Evolutionary conservation across 2,797 vertebrate genomes (phyloP), one percentile per base, ranked within the genome.

Genomic region (Ataeniobius toweri): DNA sequence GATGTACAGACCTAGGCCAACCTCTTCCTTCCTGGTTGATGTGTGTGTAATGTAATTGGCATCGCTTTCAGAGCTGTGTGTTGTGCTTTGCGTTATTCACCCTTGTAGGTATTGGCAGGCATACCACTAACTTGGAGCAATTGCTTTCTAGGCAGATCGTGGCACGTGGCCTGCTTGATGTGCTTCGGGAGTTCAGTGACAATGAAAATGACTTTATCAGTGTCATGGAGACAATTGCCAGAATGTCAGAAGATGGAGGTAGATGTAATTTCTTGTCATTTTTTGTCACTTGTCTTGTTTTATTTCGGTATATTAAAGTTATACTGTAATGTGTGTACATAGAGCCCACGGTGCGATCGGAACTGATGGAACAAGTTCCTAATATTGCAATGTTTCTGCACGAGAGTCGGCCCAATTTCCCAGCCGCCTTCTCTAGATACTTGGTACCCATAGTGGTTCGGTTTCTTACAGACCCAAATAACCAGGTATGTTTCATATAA

Each of bases 221-320:
- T 73, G 96, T 97, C 81, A 96, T 98, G 96, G 96, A 97, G 88
- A 96, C 97, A 46, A 92, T 96, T 79, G 96, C 96, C 90, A 95
- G 96, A 87, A 95, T 98, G 91, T 98, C 97, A 78, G 97, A 98
- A 94, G 97, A 98, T 85, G 93, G 96, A 97, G 98, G 97, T 98
- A 94, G 85, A 92, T 88, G 20, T 3, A 20, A 83, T 88, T 83
- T 74, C 24, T 10, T 81, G 80, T 86, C 75, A 73, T 39, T 78
- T 0, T 71, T 6, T 71, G 41, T 80, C 14, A 24, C 16, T 46
- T 61, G 26, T 14, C 20, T 26, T 24, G 28, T 74, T 28, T 75
- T 50, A 1, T 67, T n/a, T 80, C 74, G 79, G 36, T 71, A 31
- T 8, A 48, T 72, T 63, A 53, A 78, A 41, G 6, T 16, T 73